Evolutionary conservation across 2,113 vertebrate species (phyloP), one percentile per base, ranked within the genome.

Genomic region (Gorilla gorilla): DNA sequence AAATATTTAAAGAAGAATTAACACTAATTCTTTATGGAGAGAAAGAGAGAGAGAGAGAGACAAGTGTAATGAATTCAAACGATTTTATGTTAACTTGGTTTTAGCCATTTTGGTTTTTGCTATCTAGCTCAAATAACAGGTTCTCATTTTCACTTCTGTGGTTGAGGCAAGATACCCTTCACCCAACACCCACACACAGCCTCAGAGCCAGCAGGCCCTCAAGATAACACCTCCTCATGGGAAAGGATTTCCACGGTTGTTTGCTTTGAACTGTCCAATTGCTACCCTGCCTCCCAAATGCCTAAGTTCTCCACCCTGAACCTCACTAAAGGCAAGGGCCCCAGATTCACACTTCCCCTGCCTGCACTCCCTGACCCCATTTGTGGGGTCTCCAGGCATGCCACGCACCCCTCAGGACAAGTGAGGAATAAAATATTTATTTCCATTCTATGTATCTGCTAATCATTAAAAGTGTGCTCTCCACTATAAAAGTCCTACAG

Each of bases 201-300:
- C 40, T 50, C 13, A 8, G 59, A 9, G 76, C 23, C 75, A 20
- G 43, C 6, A 7, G 59, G 10, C 22, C n/a, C 14, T 32, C 16
- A 1, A 8, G 45, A 43, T 30, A 30, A 20, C 25, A 7, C 45
- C 6, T 32, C 16, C 14, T 1, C 3, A 1, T 8, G 1, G 43
- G 55, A 27, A 20, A 18, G 8, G 20, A 8, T 14, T 20, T 38
- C n/a, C 35, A 7, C 13, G 35, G 40, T 13, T 35, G 3, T 35
- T 76, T 43, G 23, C 27, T 40, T 76, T 23, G 38, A 16, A 3
- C 55, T 27, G 57, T 23, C 23, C 59, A 64, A 18, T 27, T 27
- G 13, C 70, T 59, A 13, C 72, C 72, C 23, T 75, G 72, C 72
- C 72, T 75, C 72, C 23, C 38, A 43, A 43, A 75, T 43, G 38